phyloP scores from a whole-genome alignment of 2,113 vertebrate genomes.

The Meriones unguiculatus region DNA sequence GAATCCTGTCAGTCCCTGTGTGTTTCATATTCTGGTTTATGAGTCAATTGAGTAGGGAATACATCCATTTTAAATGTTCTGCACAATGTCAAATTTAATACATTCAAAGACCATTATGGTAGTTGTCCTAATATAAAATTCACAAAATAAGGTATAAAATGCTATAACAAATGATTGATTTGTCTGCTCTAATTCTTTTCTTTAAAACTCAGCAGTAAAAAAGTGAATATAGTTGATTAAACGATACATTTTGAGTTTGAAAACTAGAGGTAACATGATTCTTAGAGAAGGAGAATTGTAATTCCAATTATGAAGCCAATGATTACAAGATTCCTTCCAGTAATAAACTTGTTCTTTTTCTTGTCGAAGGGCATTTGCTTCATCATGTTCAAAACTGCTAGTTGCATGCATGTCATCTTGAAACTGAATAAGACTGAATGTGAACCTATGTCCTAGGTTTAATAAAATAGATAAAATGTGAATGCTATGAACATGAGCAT shows the following conservation, averaged over 20 bases:
- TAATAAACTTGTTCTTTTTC: constrained; percentile 33
- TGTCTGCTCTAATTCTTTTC: not conserved
- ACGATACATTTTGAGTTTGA: not conserved
- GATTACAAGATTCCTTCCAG: not conserved
- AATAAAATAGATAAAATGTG: constrained; percentile 39
- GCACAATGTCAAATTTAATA: constrained; percentile 41
- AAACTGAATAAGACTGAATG: constrained; percentile 29
- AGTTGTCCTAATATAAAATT: constrained; percentile 33
- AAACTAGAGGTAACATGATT: constrained; percentile 29
- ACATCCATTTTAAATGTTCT: not conserved
- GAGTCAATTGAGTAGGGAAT: constrained; percentile 24
- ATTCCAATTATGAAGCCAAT: constrained; percentile 14
- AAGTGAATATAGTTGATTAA: not conserved
- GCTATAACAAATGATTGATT: not conserved
- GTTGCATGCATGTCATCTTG: not conserved
- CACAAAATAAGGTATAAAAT: constrained; percentile 31
- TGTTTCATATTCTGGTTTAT: constrained; percentile 54
- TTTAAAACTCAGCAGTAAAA: constrained; percentile 43
- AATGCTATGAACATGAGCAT: constrained; percentile 25
- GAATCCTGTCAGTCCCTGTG: constrained; percentile 49
- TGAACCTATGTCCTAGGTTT: not conserved
- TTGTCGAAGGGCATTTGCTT: constrained; percentile 7
- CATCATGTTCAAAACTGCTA: not conserved
- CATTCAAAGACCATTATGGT: not conserved
- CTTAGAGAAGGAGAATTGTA: not conserved